These are phyloP conservation scores for Dynastes tityus DNA, from an alignment of 2,888 invertebrate genomes.

Conservation along the genomic window DNA sequence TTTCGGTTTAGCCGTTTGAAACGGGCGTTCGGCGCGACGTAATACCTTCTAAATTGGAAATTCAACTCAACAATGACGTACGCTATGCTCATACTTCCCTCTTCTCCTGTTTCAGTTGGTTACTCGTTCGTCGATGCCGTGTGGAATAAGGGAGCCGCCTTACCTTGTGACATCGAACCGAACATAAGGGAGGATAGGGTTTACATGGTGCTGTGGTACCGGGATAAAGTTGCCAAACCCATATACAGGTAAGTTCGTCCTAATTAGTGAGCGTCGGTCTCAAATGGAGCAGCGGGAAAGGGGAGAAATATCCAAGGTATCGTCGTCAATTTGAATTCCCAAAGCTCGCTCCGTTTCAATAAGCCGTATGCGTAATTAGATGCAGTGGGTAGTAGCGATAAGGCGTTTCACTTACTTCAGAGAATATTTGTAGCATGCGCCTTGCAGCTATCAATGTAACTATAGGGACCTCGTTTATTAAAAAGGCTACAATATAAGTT, in stretches of 20 bases:
- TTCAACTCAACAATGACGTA: conserved; percentile 39
- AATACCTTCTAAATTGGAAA: conserved; percentile 39
- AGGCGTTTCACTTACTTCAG: too few relatives aligned
- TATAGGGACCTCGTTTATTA: too few relatives aligned
- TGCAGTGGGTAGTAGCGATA: not conserved
- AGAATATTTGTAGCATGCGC: too few relatives aligned
- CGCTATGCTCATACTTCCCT: not conserved
- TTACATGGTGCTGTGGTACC: conserved; percentile 94
- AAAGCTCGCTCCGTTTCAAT: too few relatives aligned
- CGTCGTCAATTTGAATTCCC: too few relatives aligned
- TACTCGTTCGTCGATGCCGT: conserved; percentile 87
- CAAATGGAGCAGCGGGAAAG: not conserved
- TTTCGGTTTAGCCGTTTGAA: conserved; percentile 3
- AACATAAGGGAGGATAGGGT: conserved; percentile 87
- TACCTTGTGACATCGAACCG: conserved; percentile 93
- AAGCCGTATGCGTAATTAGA: not conserved
- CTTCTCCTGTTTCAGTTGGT: conserved; percentile 73
- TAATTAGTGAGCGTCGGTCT: conserved; percentile 30
- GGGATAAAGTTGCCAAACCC: conserved; percentile 89
- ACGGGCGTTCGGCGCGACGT: not conserved
- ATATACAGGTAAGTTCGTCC: conserved; percentile 84
- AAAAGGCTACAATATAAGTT: too few relatives aligned
- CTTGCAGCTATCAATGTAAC: too few relatives aligned
- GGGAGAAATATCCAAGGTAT: too few relatives aligned
- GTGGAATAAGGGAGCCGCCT: conserved; percentile 85